Evolutionary conservation across 2,888 invertebrate species (phyloP).

Genomic region (Cheiracanthium punctorium): DNA sequence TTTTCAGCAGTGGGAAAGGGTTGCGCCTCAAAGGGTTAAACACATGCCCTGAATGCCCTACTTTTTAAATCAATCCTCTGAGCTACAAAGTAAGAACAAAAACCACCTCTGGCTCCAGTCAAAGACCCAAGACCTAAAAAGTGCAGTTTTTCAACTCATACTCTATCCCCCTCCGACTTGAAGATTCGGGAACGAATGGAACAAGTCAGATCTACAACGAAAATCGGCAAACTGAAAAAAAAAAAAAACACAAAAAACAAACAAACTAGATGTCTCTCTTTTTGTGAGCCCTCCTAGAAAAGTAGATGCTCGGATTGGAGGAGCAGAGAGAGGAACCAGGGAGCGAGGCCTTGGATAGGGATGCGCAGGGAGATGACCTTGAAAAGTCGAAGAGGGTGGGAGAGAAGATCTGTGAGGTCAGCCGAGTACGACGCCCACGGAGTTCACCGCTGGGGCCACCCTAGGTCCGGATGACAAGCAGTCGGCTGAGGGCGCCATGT

Average conservation of each 20-base stretch:
- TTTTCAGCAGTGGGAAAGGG: no score
- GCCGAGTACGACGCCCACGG: slow-evolving; percentile 43
- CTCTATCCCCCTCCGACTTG: slow-evolving; percentile 24
- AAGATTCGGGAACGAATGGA: slow-evolving; percentile 6
- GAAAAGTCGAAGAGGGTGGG: slow-evolving; percentile 29
- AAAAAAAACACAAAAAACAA: no score
- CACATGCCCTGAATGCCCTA: no score
- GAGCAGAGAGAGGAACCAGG: not conserved
- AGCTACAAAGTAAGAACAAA: no score
- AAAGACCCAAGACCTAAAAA: no score
- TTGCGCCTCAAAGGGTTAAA: no score
- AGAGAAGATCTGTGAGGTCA: slow-evolving; percentile 45
- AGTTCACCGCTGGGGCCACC: slow-evolving; percentile 47
- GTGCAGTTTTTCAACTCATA: not conserved
- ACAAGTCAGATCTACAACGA: no score
- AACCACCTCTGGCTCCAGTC: no score
- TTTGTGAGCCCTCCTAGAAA: no score
- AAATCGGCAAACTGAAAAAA: slow-evolving; percentile 55
- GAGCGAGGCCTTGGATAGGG: not conserved
- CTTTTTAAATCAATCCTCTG: no score
- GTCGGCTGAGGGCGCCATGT: slow-evolving; percentile 8
- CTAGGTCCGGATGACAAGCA: not conserved
- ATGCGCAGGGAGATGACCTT: slow-evolving; percentile 50
- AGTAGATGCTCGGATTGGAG: not conserved
- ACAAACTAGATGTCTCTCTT: no score